phyloP scores from a whole-genome alignment of 2,888 invertebrate genomes.

The Oligia fasciuncula region DNA sequence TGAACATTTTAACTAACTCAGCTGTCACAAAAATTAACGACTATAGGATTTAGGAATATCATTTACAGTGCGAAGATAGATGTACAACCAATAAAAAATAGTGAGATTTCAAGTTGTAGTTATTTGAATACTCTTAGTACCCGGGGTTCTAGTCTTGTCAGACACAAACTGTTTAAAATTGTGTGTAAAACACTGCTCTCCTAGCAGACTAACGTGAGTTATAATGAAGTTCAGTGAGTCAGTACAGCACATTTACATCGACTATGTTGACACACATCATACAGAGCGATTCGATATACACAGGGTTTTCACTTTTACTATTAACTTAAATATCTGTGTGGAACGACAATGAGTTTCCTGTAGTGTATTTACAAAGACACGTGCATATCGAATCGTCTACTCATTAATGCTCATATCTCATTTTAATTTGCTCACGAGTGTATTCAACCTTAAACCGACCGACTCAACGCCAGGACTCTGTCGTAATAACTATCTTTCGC shows the following conservation, averaged over 20 bases:
- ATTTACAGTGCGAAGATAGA: conserved; percentile 64
- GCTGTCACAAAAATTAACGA: conserved; percentile 46
- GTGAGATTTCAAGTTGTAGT: background rate
- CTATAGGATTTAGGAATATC: conserved; percentile 59
- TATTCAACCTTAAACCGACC: conserved; percentile 22
- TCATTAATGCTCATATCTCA: conserved; percentile 16
- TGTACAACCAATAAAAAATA: conserved; percentile 16
- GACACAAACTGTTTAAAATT: background rate
- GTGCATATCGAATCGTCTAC: conserved; percentile 50
- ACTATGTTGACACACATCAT: conserved; percentile 1
- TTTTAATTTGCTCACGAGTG: conserved; percentile 13
- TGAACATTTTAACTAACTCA: conserved; percentile 50
- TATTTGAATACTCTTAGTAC: conserved; percentile 6
- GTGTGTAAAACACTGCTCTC: conserved; percentile 7
- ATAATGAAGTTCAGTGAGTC: conserved; percentile 16
- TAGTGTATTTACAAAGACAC: conserved; percentile 43
- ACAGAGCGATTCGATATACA: conserved; percentile 53
- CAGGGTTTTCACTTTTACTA: conserved; percentile 35
- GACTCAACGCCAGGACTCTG: conserved; percentile 14
- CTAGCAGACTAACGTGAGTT: conserved; percentile 19
- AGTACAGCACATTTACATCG: conserved; percentile 1
- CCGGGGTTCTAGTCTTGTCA: background rate
- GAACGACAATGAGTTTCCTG: conserved; percentile 26
- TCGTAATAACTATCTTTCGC: conserved; percentile 49
- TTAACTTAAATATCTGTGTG: conserved; percentile 20